These are phyloP conservation scores for Siniperca obscura DNA, from an alignment of 2,797 vertebrate species.

Conservation along the genomic window DNA sequence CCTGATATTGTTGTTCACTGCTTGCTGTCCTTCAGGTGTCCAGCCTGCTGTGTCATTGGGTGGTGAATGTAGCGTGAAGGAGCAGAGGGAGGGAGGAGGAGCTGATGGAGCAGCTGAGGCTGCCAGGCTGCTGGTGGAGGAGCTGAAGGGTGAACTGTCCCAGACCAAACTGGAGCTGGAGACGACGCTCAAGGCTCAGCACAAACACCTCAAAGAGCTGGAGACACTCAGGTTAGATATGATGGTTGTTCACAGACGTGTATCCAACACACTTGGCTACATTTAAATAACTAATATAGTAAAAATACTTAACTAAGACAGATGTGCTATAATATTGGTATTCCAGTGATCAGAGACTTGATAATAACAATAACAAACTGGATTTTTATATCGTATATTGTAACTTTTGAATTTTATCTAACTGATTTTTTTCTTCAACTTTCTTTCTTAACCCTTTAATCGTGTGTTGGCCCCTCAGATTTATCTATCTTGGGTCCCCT, in stretches of 20 bases:
- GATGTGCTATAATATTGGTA: not conserved
- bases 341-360: not conserved
- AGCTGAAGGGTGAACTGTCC: slow-evolving; percentile 90
- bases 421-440: too few relatives aligned
- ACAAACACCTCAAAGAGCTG: slow-evolving; percentile 93
- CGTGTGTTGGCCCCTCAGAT: not conserved
- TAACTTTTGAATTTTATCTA: too few relatives aligned
- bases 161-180: slow-evolving; percentile 93
- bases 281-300: not conserved
- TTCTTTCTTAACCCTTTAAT: not conserved
- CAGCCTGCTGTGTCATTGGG: slow-evolving; percentile 26
- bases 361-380: not conserved
- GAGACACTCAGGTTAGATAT: slow-evolving; percentile 89
- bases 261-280: not conserved
- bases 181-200: slow-evolving; percentile 90
- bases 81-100: slow-evolving; percentile 71
- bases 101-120: slow-evolving; percentile 75
- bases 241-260: not conserved
- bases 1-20: not conserved
- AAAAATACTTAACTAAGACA: not conserved
- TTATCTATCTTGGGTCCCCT: not conserved
- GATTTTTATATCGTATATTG: too few relatives aligned
- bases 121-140: slow-evolving; percentile 82
- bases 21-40: slow-evolving; percentile 43
- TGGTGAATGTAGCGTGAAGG: slow-evolving; percentile 31